Conservation (phyloP, 2,888 invertebrate species). For the Drosophila putrida region DNA sequence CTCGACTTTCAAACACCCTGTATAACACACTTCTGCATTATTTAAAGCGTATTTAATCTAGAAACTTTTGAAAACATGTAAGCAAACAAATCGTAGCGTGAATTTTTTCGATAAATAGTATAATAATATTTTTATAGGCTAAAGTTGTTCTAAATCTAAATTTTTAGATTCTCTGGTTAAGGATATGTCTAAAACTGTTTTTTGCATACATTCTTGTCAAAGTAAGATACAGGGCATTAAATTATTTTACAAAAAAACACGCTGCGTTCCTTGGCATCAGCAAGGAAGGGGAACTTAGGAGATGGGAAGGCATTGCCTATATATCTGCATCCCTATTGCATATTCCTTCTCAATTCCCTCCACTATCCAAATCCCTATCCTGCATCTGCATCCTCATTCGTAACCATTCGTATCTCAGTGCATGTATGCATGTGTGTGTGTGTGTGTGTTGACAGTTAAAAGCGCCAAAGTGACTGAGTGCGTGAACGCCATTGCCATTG, state of each 20-base stretch:
- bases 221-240: conserved; percentile 1
- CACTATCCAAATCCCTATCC: neutral
- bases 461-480: conserved; percentile 76
- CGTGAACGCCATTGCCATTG: conserved; percentile 50
- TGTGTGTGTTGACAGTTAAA: conserved; percentile 62
- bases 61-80: neutral
- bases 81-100: neutral
- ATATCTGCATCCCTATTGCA: neutral
- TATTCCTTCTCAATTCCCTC: neutral
- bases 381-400: conserved; percentile 13
- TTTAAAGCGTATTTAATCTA: neutral
- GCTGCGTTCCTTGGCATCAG: neutral
- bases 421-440: neutral
- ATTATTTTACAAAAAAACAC: conserved; percentile 6
- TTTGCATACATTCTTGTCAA: neutral
- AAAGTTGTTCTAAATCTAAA: neutral
- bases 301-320: neutral
- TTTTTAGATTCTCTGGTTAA: neutral
- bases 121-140: neutral
- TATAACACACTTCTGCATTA: neutral
- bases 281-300: neutral
- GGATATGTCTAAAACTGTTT: neutral
- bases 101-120: neutral
- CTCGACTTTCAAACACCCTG: neutral
- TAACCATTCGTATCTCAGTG: conserved; percentile 2